Percentiles rank a stretch among this genome's conserved stretches.
Conservation (phyloP, 2,113 vertebrate species). For the Psammodynastes pulverulentus region DNA sequence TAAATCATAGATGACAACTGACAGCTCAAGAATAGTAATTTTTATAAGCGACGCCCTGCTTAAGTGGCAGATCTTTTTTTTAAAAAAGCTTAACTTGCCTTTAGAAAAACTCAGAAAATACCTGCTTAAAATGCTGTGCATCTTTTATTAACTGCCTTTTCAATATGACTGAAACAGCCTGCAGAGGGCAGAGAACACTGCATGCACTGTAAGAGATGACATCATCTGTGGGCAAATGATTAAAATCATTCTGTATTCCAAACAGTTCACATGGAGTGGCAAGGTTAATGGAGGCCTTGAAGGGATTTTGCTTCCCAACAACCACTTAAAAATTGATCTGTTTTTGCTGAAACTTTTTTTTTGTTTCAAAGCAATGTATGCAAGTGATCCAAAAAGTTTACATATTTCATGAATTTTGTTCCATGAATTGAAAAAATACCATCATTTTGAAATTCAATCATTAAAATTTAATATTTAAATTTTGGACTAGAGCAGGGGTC, state of each 20-base stretch:
- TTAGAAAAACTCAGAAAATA: background rate
- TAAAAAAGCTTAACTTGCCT: background rate
- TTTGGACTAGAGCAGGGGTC: no score
- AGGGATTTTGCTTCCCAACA: background rate
- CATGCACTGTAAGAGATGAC: constrained; percentile 35
- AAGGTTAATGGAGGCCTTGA: background rate
- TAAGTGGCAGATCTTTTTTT: background rate
- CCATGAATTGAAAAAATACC: background rate
- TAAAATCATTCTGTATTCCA: background rate
- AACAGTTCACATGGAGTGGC: background rate
- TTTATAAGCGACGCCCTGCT: background rate
- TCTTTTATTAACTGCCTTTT: background rate
- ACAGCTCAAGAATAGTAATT: background rate
- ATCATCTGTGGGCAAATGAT: background rate
- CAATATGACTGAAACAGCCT: background rate
- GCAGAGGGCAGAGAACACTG: constrained; percentile 39
- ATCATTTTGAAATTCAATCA: no score
- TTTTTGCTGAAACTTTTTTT: background rate
- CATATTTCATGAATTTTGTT: background rate
- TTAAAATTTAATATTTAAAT: background rate
- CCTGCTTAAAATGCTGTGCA: background rate
- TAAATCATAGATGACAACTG: background rate
- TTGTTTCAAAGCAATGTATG: background rate
- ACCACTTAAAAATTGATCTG: background rate
- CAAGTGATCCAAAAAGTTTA: background rate